Evolutionary conservation across 1,140 invertebrate species (phyloP).

Genomic region (Protaetia brevitarsis): DNA sequence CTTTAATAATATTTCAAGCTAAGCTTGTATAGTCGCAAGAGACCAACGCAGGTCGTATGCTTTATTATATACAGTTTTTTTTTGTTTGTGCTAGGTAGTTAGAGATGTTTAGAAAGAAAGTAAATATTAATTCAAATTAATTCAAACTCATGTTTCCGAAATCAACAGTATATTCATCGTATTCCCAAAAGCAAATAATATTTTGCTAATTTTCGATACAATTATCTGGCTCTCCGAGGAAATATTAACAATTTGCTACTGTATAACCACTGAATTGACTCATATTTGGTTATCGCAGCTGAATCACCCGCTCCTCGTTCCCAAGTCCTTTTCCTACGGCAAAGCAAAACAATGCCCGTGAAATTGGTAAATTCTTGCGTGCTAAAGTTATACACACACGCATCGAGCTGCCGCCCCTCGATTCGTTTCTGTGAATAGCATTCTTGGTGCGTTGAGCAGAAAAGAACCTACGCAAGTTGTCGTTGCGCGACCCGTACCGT

Average conservation of each 20-base stretch:
- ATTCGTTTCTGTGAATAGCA: background rate
- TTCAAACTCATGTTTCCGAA: too few relatives aligned
- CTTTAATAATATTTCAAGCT: background rate
- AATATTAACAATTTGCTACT: too few relatives aligned
- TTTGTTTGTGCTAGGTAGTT: too few relatives aligned
- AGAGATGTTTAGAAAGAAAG: too few relatives aligned
- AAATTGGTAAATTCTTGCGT: conserved; percentile 2
- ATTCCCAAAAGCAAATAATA: too few relatives aligned
- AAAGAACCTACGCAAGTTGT: conserved; percentile 13
- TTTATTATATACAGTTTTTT: too few relatives aligned
- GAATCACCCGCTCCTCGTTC: background rate
- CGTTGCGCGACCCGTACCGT: background rate
- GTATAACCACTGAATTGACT: too few relatives aligned
- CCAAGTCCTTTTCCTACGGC: background rate
- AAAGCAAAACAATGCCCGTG: conserved; percentile 1
- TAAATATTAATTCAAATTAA: too few relatives aligned
- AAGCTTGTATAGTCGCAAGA: background rate
- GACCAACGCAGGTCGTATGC: background rate
- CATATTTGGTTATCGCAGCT: background rate
- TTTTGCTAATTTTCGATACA: too few relatives aligned
- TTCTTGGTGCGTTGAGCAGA: background rate
- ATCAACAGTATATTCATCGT: too few relatives aligned
- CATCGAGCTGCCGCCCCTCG: background rate
- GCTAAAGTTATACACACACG: background rate
- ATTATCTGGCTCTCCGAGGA: too few relatives aligned